Conservation (phyloP, 2,888 invertebrate species). For the Ypsolopha sequella region DNA sequence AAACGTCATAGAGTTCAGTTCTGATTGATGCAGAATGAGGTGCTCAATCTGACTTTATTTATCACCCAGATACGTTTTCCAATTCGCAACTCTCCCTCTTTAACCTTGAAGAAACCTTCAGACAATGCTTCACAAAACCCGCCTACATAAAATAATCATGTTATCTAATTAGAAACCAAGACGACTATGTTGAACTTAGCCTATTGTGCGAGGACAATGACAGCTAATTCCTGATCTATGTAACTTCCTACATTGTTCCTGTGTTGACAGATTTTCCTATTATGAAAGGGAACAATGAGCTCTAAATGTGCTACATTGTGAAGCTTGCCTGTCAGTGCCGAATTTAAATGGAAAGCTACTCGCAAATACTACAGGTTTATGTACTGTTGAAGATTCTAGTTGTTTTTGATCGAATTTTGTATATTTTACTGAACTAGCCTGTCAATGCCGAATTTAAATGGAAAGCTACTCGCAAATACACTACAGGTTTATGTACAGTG, state of each 20-base stretch:
- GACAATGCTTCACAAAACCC: not conserved
- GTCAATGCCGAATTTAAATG: not conserved
- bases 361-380: too few species aligned
- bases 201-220: constrained; percentile 60
- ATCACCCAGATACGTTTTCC: too few species aligned
- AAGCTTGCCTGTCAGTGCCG: not conserved
- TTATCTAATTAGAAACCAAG: constrained; percentile 43
- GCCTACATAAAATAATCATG: constrained; percentile 32
- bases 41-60: too few species aligned
- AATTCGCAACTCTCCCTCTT: not conserved
- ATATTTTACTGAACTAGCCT: too few species aligned
- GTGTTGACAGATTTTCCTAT: constrained; percentile 68
- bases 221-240: constrained; percentile 66
- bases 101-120: not conserved
- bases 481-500: too few species aligned
- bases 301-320: not conserved
- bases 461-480: not conserved
- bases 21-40: too few species aligned
- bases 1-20: too few species aligned
- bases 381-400: too few species aligned
- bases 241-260: constrained; percentile 62
- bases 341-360: not conserved
- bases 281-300: constrained; percentile 28
- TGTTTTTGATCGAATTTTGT: too few species aligned
- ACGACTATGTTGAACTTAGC: constrained; percentile 16